Conservation (phyloP, 37 sponge, comb jelly and placozoan species). For the Aplysina aerophoba region DNA sequence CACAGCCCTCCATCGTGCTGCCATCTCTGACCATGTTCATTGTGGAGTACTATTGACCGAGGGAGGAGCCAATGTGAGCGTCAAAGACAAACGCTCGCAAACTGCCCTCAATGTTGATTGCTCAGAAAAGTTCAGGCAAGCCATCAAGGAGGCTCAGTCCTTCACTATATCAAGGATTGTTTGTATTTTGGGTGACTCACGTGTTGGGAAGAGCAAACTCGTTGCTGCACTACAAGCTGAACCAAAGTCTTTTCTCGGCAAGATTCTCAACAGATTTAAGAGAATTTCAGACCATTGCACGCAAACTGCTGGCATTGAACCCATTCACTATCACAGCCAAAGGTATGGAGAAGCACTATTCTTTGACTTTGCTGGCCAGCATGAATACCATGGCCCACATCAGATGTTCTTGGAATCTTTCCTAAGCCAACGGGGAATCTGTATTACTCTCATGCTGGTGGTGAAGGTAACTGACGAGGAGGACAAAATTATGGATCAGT, state of each 20-base stretch:
- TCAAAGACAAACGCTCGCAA: neutral
- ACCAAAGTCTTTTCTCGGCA: neutral
- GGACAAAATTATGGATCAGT: neutral
- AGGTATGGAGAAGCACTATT: slow-evolving; percentile 19
- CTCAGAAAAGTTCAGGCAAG: neutral
- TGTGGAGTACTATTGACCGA: neutral
- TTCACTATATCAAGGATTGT: neutral
- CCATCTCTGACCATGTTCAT: neutral
- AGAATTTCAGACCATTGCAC: neutral
- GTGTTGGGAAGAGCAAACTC: neutral
- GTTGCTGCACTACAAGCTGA: neutral
- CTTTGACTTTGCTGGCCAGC: slow-evolving; percentile 50
- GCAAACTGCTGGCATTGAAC: slow-evolving; percentile 33
- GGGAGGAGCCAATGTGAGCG: neutral
- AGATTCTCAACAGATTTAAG: neutral
- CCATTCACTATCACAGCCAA: slow-evolving; percentile 6
- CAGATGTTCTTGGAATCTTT: slow-evolving; percentile 6
- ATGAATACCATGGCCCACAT: slow-evolving; percentile 38
- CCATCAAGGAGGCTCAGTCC: neutral
- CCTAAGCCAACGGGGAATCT: neutral
- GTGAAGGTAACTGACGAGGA: slow-evolving; percentile 1
- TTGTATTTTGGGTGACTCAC: neutral
- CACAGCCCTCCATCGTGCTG: slow-evolving; percentile 26
- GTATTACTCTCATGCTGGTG: neutral
- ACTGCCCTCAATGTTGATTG: neutral